Evolutionary conservation across 2,113 vertebrate genomes (phyloP).

Genomic region (Notothenia rossii): DNA sequence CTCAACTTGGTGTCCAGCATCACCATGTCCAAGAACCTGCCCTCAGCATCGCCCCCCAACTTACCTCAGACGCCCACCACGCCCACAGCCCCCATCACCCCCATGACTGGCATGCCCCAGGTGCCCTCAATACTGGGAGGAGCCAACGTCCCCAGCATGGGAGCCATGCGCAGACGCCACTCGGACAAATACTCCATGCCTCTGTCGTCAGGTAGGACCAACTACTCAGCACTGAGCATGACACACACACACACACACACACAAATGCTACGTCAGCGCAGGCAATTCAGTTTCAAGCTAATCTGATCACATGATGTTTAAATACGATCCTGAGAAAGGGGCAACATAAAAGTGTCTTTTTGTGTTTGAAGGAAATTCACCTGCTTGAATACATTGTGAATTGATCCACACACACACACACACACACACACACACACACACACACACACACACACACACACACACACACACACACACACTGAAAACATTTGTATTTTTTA

Average conservation of each 20-base stretch:
- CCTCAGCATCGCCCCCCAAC: slow-evolving; percentile 96
- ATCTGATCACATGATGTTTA: background rate
- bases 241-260: background rate
- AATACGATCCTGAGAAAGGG: background rate
- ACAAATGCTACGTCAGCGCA: background rate
- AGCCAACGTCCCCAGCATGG: slow-evolving; percentile 97
- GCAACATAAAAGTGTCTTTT: background rate
- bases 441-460: background rate
- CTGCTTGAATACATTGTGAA: background rate
- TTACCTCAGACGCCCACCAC: slow-evolving; percentile 99
- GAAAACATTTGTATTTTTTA: background rate
- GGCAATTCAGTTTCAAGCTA: background rate
- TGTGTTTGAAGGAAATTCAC: background rate
- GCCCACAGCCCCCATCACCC: slow-evolving; percentile 96
- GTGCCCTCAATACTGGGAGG: slow-evolving; percentile 97
- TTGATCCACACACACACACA: background rate
- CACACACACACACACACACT: background rate
- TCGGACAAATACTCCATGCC: slow-evolving; percentile 99
- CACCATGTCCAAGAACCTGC: slow-evolving; percentile 99
- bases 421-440: background rate
- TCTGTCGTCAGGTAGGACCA: slow-evolving; percentile 95
- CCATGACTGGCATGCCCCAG: slow-evolving; percentile 98
- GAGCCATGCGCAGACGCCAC: slow-evolving; percentile 98
- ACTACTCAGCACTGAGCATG: slow-evolving; percentile 63
- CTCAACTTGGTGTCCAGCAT: slow-evolving; percentile 99